These are phyloP conservation scores for Marmota monax DNA, from an alignment of 2,113 vertebrate genomes.

Conservation along the genomic window DNA sequence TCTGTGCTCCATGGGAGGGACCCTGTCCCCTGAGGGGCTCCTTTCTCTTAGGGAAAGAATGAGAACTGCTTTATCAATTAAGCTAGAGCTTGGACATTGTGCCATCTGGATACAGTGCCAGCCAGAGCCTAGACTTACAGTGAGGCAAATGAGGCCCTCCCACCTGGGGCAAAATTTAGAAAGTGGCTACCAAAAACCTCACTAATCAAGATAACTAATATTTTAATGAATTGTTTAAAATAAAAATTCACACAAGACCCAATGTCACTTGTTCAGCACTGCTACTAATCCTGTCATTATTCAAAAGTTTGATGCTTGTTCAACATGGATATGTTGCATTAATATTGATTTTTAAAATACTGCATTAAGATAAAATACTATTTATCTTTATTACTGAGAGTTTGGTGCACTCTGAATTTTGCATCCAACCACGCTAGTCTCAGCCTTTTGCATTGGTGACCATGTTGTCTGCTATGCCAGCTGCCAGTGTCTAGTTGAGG, in stretches of 20 bases:
- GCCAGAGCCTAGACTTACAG: background rate
- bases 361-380: slow-evolving; percentile 1
- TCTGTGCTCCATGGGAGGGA: background rate
- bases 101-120: background rate
- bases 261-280: background rate
- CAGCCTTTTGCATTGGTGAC: background rate
- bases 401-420: background rate
- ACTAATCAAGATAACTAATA: background rate
- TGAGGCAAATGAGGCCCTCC: background rate
- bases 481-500: background rate
- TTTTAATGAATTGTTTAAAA: slow-evolving; percentile 8
- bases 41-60: background rate
- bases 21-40: no score
- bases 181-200: background rate
- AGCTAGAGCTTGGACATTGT: background rate
- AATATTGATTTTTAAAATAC: background rate
- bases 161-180: background rate
- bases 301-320: background rate
- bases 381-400: slow-evolving; percentile 2
- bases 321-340: background rate
- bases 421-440: background rate
- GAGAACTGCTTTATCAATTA: background rate
- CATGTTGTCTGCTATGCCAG: background rate
- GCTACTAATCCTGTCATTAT: background rate
- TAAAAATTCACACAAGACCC: slow-evolving; percentile 22